Percentiles rank a stretch among this genome's conserved stretches.
Evolutionary conservation across 1,140 invertebrate genomes (phyloP).

Genomic region (Thaumatotibia leucotreta): DNA sequence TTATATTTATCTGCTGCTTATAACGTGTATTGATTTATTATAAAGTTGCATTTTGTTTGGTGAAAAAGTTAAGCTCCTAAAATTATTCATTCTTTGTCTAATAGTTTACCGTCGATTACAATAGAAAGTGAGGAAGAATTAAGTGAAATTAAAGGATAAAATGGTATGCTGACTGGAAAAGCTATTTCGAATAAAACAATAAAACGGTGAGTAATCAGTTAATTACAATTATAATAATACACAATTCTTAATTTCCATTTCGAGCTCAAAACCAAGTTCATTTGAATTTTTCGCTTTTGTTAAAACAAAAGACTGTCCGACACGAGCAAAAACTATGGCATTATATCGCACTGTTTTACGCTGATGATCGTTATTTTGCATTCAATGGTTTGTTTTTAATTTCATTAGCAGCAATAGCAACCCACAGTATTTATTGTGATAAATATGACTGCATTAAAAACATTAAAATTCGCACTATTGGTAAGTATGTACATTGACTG

Average conservation of each 20-base stretch:
- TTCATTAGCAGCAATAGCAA: too few species aligned
- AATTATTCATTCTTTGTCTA: not conserved
- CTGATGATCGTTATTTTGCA: too few species aligned
- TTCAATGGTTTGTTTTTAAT: too few species aligned
- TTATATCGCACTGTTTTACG: too few species aligned
- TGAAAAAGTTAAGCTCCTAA: not conserved
- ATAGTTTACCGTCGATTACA: not conserved
- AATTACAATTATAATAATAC: not conserved
- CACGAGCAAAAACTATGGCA: too few species aligned
- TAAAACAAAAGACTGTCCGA: not conserved
- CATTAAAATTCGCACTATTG: too few species aligned
- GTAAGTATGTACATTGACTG: too few species aligned
- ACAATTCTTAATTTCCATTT: not conserved
- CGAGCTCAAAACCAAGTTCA: not conserved
- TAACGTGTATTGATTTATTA: not conserved
- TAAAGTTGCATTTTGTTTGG: not conserved
- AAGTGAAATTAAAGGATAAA: not conserved
- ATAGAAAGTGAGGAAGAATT: conserved; percentile 8
- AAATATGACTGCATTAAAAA: too few species aligned
- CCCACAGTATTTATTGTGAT: too few species aligned
- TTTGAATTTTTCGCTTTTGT: not conserved
- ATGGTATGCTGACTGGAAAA: not conserved
- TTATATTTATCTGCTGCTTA: not conserved
- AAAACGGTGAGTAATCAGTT: not conserved
- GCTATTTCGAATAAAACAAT: not conserved